Conservation (phyloP, 2,113 vertebrate genomes). For the Silurus glanis region DNA sequence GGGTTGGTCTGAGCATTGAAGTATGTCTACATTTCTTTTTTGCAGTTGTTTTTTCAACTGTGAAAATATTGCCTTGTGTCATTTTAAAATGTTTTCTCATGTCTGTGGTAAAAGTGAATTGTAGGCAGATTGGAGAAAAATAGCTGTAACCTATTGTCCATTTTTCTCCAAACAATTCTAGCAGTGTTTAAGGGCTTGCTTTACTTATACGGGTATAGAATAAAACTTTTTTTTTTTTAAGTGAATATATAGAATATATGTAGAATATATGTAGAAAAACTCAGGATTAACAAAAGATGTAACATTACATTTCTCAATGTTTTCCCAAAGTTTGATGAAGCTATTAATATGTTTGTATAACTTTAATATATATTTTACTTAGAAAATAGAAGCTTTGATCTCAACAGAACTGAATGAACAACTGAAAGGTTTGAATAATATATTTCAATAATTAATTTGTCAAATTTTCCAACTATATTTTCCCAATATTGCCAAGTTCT, state of each 20-base stretch:
- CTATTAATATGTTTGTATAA: background rate
- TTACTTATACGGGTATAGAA: background rate
- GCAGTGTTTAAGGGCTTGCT: background rate
- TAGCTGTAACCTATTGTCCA: background rate
- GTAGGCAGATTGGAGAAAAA: background rate
- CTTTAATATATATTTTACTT: background rate
- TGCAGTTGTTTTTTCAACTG: slow-evolving; percentile 6
- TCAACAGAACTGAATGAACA: background rate
- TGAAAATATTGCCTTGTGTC: slow-evolving; percentile 9
- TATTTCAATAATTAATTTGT: background rate
- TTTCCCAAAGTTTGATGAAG: background rate
- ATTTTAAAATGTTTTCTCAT: slow-evolving; percentile 8
- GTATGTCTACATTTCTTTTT: background rate
- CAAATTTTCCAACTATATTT: background rate
- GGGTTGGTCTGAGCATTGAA: background rate
- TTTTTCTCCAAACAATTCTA: background rate
- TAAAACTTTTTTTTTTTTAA: background rate
- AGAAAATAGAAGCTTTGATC: background rate
- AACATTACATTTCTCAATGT: background rate
- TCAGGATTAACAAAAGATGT: background rate
- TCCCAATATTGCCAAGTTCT: too few species aligned
- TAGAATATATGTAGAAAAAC: background rate
- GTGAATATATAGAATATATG: too few species aligned
- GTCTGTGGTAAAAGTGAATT: background rate
- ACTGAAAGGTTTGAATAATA: background rate